Evolutionary conservation across 2,888 invertebrate genomes (phyloP).

Genomic region (Dromius quadrimaculatus): DNA sequence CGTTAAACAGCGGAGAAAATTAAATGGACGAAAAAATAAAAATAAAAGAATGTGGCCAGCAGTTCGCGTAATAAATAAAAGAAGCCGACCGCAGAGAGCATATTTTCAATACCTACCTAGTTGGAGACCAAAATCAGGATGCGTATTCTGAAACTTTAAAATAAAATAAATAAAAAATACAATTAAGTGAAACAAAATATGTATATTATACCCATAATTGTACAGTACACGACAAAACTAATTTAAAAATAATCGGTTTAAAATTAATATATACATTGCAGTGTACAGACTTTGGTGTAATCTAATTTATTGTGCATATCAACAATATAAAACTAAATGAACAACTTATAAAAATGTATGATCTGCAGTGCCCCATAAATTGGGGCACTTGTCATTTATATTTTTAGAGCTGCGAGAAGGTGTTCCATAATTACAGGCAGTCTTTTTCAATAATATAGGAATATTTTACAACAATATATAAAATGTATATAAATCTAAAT

Average conservation of each 20-base stretch:
- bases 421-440: slow-evolving; percentile 17
- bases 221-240: slow-evolving; percentile 53
- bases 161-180: neutral
- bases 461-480: slow-evolving; percentile 27
- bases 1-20: slow-evolving; percentile 44
- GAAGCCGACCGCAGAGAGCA: slow-evolving; percentile 16
- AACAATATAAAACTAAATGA: slow-evolving; percentile 33
- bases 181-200: slow-evolving; percentile 48
- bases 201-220: slow-evolving; percentile 51
- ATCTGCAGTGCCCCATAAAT: slow-evolving; percentile 10
- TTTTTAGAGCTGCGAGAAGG: slow-evolving; percentile 18
- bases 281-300: slow-evolving; percentile 64
- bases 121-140: neutral
- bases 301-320: slow-evolving; percentile 56
- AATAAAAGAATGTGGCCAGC: slow-evolving; percentile 33
- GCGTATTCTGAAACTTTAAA: slow-evolving; percentile 10
- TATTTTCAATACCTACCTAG: neutral
- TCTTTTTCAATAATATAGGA: neutral
- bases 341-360: slow-evolving; percentile 23
- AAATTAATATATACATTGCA: slow-evolving; percentile 62
- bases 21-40: slow-evolving; percentile 42
- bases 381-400: slow-evolving; percentile 1
- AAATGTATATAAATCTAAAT: slow-evolving; percentile 35
- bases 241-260: slow-evolving; percentile 57
- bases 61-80: slow-evolving; percentile 44